Conservation (phyloP, 1,140 invertebrate genomes). For the Leptopilina boulardi region DNA sequence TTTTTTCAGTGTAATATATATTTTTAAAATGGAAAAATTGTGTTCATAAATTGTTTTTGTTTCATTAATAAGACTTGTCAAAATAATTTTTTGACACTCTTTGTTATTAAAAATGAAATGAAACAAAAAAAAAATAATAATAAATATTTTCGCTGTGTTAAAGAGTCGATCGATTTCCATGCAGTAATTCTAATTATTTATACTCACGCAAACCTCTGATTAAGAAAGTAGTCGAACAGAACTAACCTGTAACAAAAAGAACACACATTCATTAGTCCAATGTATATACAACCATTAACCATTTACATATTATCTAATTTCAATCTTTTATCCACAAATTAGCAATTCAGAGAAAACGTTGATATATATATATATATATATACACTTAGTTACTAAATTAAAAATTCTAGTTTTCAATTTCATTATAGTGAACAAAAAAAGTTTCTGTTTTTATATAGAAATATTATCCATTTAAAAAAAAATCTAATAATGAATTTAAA, state of each 20-base stretch:
- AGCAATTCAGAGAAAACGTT: slow-evolving; percentile 6
- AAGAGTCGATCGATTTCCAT: slow-evolving; percentile 22
- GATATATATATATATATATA: too few species aligned
- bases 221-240: background rate
- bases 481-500: too few species aligned
- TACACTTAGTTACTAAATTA: background rate
- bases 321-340: slow-evolving; percentile 1
- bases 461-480: too few species aligned
- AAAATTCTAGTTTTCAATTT: too few species aligned
- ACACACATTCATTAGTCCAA: background rate
- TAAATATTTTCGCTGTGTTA: background rate
- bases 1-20: too few species aligned
- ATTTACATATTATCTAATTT: slow-evolving; percentile 16
- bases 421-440: too few species aligned
- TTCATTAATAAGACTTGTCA: too few species aligned
- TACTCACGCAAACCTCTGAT: slow-evolving; percentile 29
- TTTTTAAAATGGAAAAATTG: too few species aligned
- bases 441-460: too few species aligned
- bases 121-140: background rate
- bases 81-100: background rate
- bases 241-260: slow-evolving; percentile 17
- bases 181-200: slow-evolving; percentile 14
- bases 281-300: background rate
- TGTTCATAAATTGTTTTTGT: too few species aligned
- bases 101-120: background rate